Evolutionary conservation across 2,113 vertebrate species (phyloP).

Genomic region (Sceloporus undulatus): DNA sequence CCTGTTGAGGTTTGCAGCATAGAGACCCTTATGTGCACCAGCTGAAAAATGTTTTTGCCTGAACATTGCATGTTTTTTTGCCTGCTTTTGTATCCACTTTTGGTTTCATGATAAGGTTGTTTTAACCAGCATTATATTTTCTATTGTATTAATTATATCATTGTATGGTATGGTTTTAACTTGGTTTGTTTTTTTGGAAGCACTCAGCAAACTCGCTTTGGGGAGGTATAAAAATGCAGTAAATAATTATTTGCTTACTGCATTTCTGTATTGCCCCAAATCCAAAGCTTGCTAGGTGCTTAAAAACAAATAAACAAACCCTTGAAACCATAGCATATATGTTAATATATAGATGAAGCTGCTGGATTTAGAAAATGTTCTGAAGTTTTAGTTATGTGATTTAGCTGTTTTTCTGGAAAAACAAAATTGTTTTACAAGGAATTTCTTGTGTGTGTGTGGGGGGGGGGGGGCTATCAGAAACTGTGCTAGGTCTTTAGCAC

Average conservation of each 20-base stretch:
- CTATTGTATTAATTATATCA: neutral
- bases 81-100: neutral
- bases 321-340: too few species aligned
- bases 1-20: too few species aligned
- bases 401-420: neutral
- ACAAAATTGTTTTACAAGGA: neutral
- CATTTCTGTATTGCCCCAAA: too few species aligned
- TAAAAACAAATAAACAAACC: too few species aligned
- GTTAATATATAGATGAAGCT: neutral
- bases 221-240: neutral
- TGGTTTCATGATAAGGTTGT: neutral
- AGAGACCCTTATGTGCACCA: neutral
- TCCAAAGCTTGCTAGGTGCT: too few species aligned
- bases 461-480: too few species aligned
- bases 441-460: too few species aligned
- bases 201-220: neutral
- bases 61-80: too few species aligned
- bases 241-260: too few species aligned
- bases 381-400: neutral
- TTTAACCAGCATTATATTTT: neutral
- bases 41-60: too few species aligned
- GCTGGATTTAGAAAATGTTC: neutral
- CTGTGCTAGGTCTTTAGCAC: too few species aligned
- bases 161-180: neutral
- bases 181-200: neutral